These are phyloP conservation scores for Parauchenoglanis ngamensis DNA, from an alignment of 2,797 vertebrate species.

Conservation along the genomic window DNA sequence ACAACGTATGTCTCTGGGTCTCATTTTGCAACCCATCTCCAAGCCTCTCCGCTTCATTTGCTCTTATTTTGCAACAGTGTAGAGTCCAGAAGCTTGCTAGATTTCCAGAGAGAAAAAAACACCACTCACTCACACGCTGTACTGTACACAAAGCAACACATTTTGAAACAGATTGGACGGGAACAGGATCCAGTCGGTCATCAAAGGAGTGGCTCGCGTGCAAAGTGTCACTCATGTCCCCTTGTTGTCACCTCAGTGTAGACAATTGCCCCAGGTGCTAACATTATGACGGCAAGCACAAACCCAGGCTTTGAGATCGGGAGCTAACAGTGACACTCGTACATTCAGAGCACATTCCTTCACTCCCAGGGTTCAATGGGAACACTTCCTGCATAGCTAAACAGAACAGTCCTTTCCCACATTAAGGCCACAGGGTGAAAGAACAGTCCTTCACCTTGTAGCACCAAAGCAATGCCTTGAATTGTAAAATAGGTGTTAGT, in stretches of 20 bases:
- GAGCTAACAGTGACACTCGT: slow-evolving; percentile 21
- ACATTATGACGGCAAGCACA: slow-evolving; percentile 21
- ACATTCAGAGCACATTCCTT: slow-evolving; percentile 43
- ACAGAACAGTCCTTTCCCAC: slow-evolving; percentile 42
- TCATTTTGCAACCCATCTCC: slow-evolving; percentile 27
- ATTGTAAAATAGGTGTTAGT: slow-evolving; percentile 11
- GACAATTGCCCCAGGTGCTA: slow-evolving; percentile 4
- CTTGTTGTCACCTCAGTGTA: background rate
- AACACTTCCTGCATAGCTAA: slow-evolving; percentile 50
- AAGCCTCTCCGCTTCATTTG: slow-evolving; percentile 29
- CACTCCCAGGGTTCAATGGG: slow-evolving; percentile 18
- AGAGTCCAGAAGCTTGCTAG: slow-evolving; percentile 33
- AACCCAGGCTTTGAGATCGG: slow-evolving; percentile 8
- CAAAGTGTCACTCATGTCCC: background rate
- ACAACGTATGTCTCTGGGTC: slow-evolving; percentile 23
- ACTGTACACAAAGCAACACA: slow-evolving; percentile 11
- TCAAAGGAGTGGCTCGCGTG: slow-evolving; percentile 1
- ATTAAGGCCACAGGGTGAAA: slow-evolving; percentile 42
- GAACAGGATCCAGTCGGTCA: slow-evolving; percentile 7
- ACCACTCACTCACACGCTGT: slow-evolving; percentile 23
- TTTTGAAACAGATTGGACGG: slow-evolving; percentile 2
- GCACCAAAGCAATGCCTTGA: background rate
- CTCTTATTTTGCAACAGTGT: slow-evolving; percentile 46
- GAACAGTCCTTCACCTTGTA: slow-evolving; percentile 33
- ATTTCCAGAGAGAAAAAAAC: background rate